These are phyloP conservation scores for Cyphomyrus plagiostoma DNA, from an alignment of 2,113 vertebrate genomes.

Conservation along the genomic window DNA sequence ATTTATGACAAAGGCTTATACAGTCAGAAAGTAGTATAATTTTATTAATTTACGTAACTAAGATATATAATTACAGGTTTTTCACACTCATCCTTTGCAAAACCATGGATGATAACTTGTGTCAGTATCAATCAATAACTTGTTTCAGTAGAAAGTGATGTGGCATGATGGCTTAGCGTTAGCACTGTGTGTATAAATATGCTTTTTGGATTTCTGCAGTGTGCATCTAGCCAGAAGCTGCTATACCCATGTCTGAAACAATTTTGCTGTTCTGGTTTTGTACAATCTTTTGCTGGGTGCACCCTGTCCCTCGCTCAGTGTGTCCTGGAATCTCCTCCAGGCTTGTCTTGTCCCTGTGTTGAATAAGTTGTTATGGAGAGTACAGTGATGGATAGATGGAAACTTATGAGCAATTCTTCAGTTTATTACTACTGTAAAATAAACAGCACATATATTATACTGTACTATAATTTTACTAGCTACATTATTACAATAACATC, in stretches of 20 bases:
- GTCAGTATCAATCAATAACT: background rate
- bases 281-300: background rate
- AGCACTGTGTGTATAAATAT: background rate
- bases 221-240: background rate
- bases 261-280: background rate
- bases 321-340: background rate
- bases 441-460: background rate
- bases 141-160: background rate
- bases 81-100: background rate
- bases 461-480: background rate
- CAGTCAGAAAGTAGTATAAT: background rate
- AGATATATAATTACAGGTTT: background rate
- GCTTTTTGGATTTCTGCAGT: background rate
- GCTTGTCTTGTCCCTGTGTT: background rate
- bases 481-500: background rate
- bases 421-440: background rate
- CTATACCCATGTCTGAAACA: background rate
- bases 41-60: background rate
- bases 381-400: background rate
- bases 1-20: background rate
- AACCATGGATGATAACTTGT: background rate
- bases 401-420: background rate
- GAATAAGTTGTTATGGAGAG: background rate
- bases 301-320: background rate
- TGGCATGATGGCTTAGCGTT: background rate